Conservation (phyloP, 2,797 vertebrate genomes). For the Notolepis coatsorum region DNA sequence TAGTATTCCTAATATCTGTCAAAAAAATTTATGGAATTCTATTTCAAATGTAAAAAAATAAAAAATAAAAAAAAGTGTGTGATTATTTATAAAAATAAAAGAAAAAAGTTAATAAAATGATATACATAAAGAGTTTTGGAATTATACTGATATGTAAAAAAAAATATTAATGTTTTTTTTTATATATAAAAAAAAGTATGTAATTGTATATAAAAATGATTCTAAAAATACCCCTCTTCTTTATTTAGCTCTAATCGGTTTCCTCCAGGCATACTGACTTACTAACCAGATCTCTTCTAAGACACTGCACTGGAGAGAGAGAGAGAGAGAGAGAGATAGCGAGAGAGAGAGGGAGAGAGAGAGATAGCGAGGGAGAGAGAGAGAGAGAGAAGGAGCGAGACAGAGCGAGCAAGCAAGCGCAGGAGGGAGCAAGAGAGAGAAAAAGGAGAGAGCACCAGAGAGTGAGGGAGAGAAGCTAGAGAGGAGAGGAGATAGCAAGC, state of each 20-base stretch:
- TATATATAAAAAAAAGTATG: background rate
- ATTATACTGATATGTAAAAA: background rate
- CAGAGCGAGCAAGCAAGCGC: slow-evolving; percentile 45
- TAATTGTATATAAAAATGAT: slow-evolving; percentile 21
- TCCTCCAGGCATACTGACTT: slow-evolving; percentile 78
- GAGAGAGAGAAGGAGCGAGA: slow-evolving; percentile 51
- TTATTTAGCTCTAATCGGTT: slow-evolving; percentile 64
- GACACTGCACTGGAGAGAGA: slow-evolving; percentile 75
- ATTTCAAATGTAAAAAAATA: too few relatives aligned
- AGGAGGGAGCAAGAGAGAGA: slow-evolving; percentile 20
- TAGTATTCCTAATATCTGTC: background rate
- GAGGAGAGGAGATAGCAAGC: slow-evolving; percentile 35
- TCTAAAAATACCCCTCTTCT: slow-evolving; percentile 43
- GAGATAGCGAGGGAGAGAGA: slow-evolving; percentile 38
- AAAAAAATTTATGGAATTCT: too few relatives aligned
- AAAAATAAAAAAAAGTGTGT: background rate
- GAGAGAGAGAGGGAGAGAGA: slow-evolving; percentile 52
- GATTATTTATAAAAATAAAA: background rate
- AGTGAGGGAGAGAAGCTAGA: slow-evolving; percentile 49
- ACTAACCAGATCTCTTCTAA: slow-evolving; percentile 79
- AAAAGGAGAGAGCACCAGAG: slow-evolving; percentile 39
- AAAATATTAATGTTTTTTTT: background rate
- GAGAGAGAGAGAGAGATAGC: slow-evolving; percentile 45
- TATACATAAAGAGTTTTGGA: background rate
- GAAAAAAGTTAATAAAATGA: background rate